These are phyloP conservation scores for Papilio polyxenes DNA, from an alignment of 1,140 invertebrate species.

Conservation along the genomic window DNA sequence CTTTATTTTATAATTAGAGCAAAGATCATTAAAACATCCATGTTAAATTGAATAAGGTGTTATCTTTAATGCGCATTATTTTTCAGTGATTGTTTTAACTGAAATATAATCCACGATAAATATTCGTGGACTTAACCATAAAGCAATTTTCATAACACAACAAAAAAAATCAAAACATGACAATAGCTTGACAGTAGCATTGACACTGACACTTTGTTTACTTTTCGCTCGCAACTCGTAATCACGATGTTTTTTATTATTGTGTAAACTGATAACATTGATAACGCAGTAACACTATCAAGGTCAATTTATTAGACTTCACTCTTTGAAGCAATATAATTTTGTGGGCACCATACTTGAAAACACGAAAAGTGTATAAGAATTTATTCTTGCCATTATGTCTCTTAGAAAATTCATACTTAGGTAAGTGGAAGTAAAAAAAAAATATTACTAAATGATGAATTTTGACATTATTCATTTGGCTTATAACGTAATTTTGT, in stretches of 20 bases:
- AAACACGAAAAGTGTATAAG: slow-evolving; percentile 3
- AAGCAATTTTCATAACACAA: background rate
- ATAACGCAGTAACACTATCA: slow-evolving; percentile 19
- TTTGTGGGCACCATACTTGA: background rate
- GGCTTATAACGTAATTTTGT: background rate
- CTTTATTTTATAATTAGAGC: too few relatives aligned
- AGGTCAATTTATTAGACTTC: slow-evolving; percentile 35
- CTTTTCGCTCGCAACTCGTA: slow-evolving; percentile 1
- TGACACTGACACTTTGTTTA: slow-evolving; percentile 13
- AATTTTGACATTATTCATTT: background rate
- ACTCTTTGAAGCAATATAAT: slow-evolving; percentile 16
- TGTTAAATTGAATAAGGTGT: too few relatives aligned
- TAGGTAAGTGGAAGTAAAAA: slow-evolving; percentile 44
- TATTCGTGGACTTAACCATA: background rate
- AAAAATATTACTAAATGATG: background rate
- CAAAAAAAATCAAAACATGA: background rate
- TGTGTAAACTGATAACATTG: slow-evolving; percentile 23
- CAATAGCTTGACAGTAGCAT: background rate
- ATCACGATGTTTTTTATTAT: slow-evolving; percentile 1
- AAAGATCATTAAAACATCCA: too few relatives aligned
- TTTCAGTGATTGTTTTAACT: too few relatives aligned
- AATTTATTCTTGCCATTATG: slow-evolving; percentile 43
- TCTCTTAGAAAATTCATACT: slow-evolving; percentile 50
- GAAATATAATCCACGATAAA: background rate
- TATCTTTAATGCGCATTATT: too few relatives aligned